These are phyloP conservation scores for Mesembrinibis cayennensis DNA, from an alignment of 2,113 vertebrate species.

Conservation along the genomic window DNA sequence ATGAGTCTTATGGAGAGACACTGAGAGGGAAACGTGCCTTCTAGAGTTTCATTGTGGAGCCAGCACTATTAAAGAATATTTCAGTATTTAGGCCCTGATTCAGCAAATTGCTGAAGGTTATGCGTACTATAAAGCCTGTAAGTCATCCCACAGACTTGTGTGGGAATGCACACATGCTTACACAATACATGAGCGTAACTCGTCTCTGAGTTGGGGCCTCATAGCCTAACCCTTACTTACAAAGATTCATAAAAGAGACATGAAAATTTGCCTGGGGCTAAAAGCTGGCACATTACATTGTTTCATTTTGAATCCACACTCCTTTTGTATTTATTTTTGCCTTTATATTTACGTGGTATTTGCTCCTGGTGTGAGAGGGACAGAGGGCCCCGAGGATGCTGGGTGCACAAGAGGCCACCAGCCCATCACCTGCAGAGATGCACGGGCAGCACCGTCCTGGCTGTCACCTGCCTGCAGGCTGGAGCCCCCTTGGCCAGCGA, in stretches of 20 bases:
- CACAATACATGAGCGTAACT: fast-evolving
- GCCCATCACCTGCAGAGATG: background rate
- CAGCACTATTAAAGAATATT: constrained; percentile 50
- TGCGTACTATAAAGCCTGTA: background rate
- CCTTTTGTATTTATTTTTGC: background rate
- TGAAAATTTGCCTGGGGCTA: background rate
- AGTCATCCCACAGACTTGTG: background rate
- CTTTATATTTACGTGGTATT: background rate
- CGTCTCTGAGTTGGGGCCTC: background rate
- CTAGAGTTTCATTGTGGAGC: constrained; percentile 49
- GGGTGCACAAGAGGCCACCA: background rate
- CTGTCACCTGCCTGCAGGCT: background rate
- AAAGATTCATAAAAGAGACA: background rate
- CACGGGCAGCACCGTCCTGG: fast-evolving
- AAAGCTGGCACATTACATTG: background rate
- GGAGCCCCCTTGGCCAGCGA: fast-evolving
- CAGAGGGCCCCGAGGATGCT: fast-evolving
- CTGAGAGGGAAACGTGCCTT: constrained; percentile 48
- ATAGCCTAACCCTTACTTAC: background rate
- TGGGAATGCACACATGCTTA: background rate
- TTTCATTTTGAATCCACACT: background rate
- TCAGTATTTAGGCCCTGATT: constrained; percentile 45
- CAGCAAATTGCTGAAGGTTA: constrained; percentile 40
- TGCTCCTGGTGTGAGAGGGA: fast-evolving
- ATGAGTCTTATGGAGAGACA: constrained; percentile 45